These are phyloP conservation scores for Lepidonotus clava DNA, from an alignment of 2,888 invertebrate species.

Conservation along the genomic window DNA sequence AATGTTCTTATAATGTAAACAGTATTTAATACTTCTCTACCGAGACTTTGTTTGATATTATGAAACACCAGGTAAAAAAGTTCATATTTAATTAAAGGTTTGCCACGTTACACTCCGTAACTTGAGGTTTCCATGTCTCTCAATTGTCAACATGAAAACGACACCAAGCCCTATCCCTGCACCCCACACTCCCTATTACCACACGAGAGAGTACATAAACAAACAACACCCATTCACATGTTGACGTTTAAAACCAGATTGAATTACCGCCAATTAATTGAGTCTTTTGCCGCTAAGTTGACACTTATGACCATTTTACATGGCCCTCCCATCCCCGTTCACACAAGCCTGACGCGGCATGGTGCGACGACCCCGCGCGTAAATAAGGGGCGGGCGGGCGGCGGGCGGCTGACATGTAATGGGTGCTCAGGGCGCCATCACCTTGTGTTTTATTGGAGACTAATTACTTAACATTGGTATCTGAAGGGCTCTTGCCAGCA, in stretches of 20 bases:
- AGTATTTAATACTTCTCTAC: no score
- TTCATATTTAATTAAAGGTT: no score
- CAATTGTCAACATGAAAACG: no score
- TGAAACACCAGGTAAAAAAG: no score
- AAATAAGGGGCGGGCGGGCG: neutral
- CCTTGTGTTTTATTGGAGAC: slow-evolving; percentile 6
- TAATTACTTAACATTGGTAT: slow-evolving; percentile 31
- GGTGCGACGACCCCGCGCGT: neutral
- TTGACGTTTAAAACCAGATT: neutral
- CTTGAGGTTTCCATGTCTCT: no score
- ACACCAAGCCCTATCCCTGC: no score
- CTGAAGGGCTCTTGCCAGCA: neutral
- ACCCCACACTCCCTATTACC: no score
- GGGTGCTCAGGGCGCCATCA: neutral
- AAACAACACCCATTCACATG: slow-evolving; percentile 11
- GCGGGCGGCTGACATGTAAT: neutral
- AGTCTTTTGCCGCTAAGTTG: slow-evolving; percentile 20
- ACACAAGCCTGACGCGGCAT: neutral
- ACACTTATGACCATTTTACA: slow-evolving; percentile 13
- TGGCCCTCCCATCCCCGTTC: neutral
- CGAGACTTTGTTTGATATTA: no score
- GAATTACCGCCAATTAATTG: slow-evolving; percentile 31
- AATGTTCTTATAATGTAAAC: no score
- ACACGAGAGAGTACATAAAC: slow-evolving; percentile 5
- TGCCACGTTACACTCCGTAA: no score